Evolutionary conservation across 2,113 vertebrate species (phyloP).

Genomic region (Rhynchomys soricoides): DNA sequence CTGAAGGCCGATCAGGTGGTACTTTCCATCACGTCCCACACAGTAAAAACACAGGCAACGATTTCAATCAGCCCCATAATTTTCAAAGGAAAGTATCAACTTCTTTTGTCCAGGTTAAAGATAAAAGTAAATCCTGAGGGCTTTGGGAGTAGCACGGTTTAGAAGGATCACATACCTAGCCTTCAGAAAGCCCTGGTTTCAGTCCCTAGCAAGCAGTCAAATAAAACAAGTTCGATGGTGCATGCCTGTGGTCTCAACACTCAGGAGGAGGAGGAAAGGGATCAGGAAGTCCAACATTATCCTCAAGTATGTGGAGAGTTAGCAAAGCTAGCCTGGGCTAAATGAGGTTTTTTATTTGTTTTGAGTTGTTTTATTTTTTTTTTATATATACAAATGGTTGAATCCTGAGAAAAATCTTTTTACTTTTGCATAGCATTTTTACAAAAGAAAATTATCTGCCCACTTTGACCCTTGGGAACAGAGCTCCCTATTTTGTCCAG

Average conservation of each 20-base stretch:
- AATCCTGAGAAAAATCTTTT: background rate
- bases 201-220: background rate
- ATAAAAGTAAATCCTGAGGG: background rate
- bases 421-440: background rate
- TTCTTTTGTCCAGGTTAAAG: background rate
- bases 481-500: background rate
- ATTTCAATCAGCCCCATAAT: background rate
- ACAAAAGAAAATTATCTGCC: no score
- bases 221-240: background rate
- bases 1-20: background rate
- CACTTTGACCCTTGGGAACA: background rate
- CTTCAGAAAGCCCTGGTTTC: background rate
- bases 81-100: slow-evolving; percentile 26
- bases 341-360: background rate
- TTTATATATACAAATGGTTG: background rate
- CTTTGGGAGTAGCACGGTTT: background rate
- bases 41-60: slow-evolving; percentile 16
- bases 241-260: background rate
- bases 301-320: background rate
- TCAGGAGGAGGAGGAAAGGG: background rate
- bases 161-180: background rate
- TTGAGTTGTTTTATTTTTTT: background rate
- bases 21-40: background rate
- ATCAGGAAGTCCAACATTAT: no score
- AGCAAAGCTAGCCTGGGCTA: background rate